Percentiles rank a stretch among this genome's conserved stretches.
Conservation (phyloP, 2,888 invertebrate species). For the Capitulum mitella region DNA sequence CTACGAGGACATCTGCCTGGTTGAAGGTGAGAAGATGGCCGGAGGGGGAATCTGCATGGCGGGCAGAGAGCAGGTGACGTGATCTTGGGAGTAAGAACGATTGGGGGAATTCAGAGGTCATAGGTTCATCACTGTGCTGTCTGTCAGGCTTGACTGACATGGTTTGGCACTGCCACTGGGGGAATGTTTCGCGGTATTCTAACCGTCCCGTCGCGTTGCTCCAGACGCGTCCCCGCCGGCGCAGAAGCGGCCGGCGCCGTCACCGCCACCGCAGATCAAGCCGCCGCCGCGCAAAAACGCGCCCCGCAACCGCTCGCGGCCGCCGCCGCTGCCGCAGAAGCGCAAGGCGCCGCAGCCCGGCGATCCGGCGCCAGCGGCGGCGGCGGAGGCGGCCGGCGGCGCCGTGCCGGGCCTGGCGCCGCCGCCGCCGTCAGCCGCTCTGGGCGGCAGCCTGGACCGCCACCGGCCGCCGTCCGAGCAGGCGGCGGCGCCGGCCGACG, state of each 20-base stretch:
- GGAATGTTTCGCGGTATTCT: no score
- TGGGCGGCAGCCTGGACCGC: constrained; percentile 2
- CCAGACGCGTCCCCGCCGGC: not conserved
- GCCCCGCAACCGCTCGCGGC: not conserved
- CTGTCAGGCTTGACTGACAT: no score
- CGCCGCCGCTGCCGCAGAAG: not conserved
- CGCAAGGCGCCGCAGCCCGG: not conserved
- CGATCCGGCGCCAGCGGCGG: not conserved
- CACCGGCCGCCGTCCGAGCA: not conserved
- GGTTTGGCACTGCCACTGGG: no score
- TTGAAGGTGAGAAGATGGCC: not conserved
- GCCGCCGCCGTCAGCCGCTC: not conserved
- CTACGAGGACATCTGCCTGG: constrained; percentile 13
- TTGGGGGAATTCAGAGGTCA: no score
- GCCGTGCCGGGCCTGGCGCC: not conserved
- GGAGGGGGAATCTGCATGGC: no score
- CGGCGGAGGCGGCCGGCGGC: not conserved
- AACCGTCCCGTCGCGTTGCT: no score
- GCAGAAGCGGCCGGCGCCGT: not conserved
- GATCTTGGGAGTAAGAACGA: no score
- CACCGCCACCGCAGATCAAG: constrained; percentile 11
- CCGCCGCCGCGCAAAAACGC: not conserved
- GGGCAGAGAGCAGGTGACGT: no score
- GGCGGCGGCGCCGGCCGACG: not conserved
- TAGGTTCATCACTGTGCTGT: no score